Conservation (phyloP, 2,797 vertebrate genomes). For the Tarsius wallacei region DNA sequence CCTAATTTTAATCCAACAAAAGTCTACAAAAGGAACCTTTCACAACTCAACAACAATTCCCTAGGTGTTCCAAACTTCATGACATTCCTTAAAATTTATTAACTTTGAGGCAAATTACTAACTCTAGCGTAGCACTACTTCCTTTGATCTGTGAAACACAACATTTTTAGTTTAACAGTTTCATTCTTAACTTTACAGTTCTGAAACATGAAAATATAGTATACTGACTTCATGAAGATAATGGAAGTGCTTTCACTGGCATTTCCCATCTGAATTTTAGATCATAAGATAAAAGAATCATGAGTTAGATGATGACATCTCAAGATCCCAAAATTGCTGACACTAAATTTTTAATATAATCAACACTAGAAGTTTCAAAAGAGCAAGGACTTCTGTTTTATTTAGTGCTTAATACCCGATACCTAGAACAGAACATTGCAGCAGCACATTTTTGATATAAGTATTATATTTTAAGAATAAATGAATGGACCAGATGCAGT, state of each 20-base stretch:
- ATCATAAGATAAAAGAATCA: neutral
- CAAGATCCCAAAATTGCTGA: neutral
- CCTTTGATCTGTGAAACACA: slow-evolving; percentile 52
- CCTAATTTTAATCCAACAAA: slow-evolving; percentile 47
- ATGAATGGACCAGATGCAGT: neutral
- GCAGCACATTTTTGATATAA: neutral
- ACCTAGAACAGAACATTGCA: neutral
- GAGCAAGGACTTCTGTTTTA: neutral
- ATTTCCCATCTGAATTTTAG: neutral
- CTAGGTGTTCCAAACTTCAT: slow-evolving; percentile 20
- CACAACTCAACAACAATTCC: slow-evolving; percentile 18
- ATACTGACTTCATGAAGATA: neutral
- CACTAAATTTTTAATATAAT: slow-evolving; percentile 28
- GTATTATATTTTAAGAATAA: neutral
- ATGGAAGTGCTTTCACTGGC: neutral
- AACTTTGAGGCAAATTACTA: slow-evolving; percentile 8
- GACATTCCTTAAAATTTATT: neutral
- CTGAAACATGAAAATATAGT: neutral
- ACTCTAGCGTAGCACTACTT: neutral
- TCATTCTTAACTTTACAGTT: neutral
- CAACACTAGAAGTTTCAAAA: neutral
- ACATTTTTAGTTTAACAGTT: neutral
- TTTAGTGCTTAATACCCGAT: neutral
- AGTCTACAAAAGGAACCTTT: slow-evolving; percentile 33
- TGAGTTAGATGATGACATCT: neutral